Conservation (phyloP, 2,888 invertebrate genomes). For the Tortricodes alternella region DNA sequence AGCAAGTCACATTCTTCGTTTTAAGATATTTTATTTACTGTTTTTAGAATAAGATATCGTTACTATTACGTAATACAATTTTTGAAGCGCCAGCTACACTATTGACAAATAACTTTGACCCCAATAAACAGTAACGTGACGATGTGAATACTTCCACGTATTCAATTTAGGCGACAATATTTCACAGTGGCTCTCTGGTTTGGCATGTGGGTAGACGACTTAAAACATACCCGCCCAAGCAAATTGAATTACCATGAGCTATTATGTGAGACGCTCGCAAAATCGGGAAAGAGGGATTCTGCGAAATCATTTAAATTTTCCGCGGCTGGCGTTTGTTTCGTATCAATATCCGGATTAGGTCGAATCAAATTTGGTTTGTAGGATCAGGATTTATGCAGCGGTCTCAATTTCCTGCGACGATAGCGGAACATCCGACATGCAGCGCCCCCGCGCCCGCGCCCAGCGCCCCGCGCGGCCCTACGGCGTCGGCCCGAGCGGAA, state of each 20-base stretch:
- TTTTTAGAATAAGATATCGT: not conserved
- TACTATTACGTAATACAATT: not conserved
- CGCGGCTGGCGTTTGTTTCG: conserved; percentile 68
- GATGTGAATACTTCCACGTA: conserved; percentile 67
- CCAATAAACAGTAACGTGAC: conserved; percentile 9
- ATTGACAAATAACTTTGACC: conserved; percentile 7
- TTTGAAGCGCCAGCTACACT: conserved; percentile 9
- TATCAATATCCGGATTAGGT: conserved; percentile 81
- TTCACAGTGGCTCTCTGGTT: conserved; percentile 63
- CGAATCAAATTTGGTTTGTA: conserved; percentile 79
- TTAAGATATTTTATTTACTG: not conserved
- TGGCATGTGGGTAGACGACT: conserved; percentile 50
- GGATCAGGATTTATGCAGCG: conserved; percentile 80
- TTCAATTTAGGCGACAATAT: conserved; percentile 74
- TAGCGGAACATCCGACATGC: conserved; percentile 75
- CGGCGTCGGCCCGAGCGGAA: conserved; percentile 64
- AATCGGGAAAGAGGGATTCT: conserved; percentile 35
- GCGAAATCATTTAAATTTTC: conserved; percentile 54
- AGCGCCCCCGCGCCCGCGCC: conserved; percentile 41
- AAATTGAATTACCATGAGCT: conserved; percentile 50
- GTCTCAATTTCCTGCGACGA: conserved; percentile 82
- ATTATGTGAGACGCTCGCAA: conserved; percentile 35
- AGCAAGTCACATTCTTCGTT: no score
- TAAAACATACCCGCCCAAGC: conserved; percentile 54
- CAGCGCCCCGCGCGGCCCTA: conserved; percentile 39